Percentiles rank a stretch among this genome's conserved stretches.
phyloP scores from a whole-genome alignment of 2,888 invertebrate genomes.

The Acleris holmiana region DNA sequence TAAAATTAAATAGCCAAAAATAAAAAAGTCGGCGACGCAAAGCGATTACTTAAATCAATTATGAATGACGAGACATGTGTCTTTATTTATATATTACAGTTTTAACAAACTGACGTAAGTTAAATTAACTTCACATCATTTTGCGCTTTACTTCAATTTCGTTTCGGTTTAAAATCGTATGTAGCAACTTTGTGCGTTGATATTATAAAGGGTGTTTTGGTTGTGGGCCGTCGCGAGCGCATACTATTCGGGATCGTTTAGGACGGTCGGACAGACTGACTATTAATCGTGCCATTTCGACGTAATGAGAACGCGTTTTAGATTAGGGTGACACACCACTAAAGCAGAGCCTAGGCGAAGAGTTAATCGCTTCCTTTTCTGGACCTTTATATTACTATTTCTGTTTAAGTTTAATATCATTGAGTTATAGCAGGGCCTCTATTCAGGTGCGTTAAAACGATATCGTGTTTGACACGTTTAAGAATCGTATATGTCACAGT shows the following conservation, averaged over 20 bases:
- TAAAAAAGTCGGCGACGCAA: conserved; percentile 20
- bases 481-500: too few species aligned
- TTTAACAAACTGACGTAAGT: not conserved
- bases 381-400: too few species aligned
- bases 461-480: too few species aligned
- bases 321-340: conserved; percentile 21
- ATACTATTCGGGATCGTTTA: conserved; percentile 35
- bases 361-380: too few species aligned
- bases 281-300: conserved; percentile 40
- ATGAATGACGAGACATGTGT: conserved; percentile 38
- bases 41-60: conserved; percentile 37
- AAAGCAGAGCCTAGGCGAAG: not conserved
- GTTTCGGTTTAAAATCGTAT: not conserved
- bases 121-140: not conserved
- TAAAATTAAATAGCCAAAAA: conserved; percentile 1
- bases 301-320: conserved; percentile 39
- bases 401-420: too few species aligned
- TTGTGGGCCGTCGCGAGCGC: conserved; percentile 17
- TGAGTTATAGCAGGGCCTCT: too few species aligned
- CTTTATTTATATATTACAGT: conserved; percentile 21
- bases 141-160: not conserved
- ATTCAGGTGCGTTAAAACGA: too few species aligned
- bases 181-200: not conserved
- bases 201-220: not conserved
- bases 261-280: conserved; percentile 33